Conservation (phyloP, 1,140 invertebrate species). For the Maconellicoccus hirsutus region DNA sequence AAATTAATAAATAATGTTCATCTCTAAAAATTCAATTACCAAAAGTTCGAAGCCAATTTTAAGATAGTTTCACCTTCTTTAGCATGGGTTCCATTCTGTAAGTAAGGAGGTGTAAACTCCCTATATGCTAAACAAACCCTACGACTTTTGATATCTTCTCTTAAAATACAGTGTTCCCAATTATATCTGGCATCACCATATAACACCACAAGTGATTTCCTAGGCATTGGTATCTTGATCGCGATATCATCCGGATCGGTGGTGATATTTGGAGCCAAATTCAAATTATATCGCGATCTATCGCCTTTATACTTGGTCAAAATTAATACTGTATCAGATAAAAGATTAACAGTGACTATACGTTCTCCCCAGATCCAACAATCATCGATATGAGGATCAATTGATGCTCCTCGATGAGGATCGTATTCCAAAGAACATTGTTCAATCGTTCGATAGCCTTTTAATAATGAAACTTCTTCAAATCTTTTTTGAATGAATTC, state of each 20-base stretch:
- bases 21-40: constrained; percentile 30
- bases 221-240: constrained; percentile 74
- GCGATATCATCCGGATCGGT: constrained; percentile 34
- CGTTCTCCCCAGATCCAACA: constrained; percentile 99
- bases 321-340: constrained; percentile 72
- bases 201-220: constrained; percentile 71
- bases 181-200: constrained; percentile 70
- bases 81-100: constrained; percentile 45
- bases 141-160: constrained; percentile 63
- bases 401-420: constrained; percentile 72
- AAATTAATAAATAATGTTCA: too few relatives aligned
- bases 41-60: constrained; percentile 30
- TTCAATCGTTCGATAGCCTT: constrained; percentile 78
- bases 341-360: constrained; percentile 83
- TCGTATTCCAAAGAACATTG: constrained; percentile 94
- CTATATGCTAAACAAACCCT: constrained; percentile 86
- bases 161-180: constrained; percentile 79
- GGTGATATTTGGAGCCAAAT: constrained; percentile 25
- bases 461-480: constrained; percentile 45
- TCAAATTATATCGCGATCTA: constrained; percentile 51
- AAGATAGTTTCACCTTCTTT: constrained; percentile 48
- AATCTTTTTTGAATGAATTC: constrained; percentile 75
- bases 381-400: constrained; percentile 97
- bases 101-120: constrained; percentile 79
- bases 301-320: constrained; percentile 52